Evolutionary conservation across 2,113 vertebrate genomes (phyloP).

Genomic region (Paracanthobrama guichenoti): DNA sequence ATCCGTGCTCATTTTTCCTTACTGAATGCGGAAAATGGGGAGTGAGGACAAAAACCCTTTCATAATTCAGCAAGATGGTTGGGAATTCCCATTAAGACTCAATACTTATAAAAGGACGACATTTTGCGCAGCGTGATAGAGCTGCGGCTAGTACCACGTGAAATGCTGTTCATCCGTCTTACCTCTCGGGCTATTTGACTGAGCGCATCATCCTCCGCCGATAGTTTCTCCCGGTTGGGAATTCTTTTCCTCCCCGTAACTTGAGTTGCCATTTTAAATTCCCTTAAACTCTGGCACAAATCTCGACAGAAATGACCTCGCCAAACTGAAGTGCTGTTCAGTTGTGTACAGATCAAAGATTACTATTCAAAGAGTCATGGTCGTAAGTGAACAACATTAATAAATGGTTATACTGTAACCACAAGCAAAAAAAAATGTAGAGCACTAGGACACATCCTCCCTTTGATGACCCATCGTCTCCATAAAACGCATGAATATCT

Average conservation of each 20-base stretch:
- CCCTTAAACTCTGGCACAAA: background rate
- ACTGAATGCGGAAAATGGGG: background rate
- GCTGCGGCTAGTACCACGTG: background rate
- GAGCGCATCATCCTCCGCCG: conserved; percentile 86
- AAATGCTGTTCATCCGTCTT: conserved; percentile 43
- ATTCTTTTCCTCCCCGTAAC: conserved; percentile 82
- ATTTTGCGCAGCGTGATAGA: conserved; percentile 53
- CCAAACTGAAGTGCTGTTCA: conserved; percentile 7
- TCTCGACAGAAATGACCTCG: background rate
- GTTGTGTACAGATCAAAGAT: conserved; percentile 8
- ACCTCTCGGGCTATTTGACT: conserved; percentile 87
- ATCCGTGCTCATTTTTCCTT: conserved; percentile 5
- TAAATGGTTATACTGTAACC: background rate
- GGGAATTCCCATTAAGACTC: background rate
- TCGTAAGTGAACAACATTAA: background rate
- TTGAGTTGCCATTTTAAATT: conserved; percentile 79
- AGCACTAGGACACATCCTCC: background rate
- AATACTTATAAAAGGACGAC: background rate
- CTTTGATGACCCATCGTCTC: conserved; percentile 34
- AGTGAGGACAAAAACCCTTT: background rate
- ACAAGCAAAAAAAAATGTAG: background rate
- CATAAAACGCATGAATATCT: background rate
- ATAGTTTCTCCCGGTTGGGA: conserved; percentile 81
- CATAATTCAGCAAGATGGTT: background rate
- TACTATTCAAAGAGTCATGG: conserved; percentile 3